phyloP scores from a whole-genome alignment of 2,797 vertebrate species.

The Mormyrops boulengeri region DNA sequence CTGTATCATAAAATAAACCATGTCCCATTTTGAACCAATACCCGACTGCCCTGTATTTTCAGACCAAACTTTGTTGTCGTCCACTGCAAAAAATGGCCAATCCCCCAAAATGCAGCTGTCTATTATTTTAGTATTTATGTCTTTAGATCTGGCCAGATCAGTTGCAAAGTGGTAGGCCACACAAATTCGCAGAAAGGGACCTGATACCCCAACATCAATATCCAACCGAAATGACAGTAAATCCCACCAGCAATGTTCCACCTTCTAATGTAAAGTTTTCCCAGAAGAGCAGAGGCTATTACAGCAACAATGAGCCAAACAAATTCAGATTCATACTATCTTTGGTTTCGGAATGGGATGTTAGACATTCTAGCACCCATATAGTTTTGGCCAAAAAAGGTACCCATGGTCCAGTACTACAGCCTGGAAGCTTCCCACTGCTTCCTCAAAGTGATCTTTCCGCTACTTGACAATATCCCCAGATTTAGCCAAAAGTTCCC shows the following conservation, averaged over 20 bases:
- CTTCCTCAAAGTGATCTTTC: neutral
- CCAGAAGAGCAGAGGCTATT: neutral
- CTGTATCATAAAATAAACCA: neutral
- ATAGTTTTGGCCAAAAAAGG: neutral
- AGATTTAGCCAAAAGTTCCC: neutral
- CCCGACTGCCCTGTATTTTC: neutral
- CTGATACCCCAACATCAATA: neutral
- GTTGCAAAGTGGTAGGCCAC: neutral
- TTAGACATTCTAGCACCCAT: neutral
- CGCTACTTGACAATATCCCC: neutral
- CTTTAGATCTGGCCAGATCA: neutral
- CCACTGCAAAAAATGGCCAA: neutral
- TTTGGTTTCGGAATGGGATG: neutral
- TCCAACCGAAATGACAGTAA: neutral
- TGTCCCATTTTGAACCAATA: neutral
- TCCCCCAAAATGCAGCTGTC: neutral
- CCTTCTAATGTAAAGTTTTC: neutral
- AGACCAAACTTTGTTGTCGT: neutral
- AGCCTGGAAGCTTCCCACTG: neutral
- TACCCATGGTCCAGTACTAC: neutral
- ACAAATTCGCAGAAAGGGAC: neutral
- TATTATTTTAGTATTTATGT: neutral
- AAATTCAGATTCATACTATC: neutral
- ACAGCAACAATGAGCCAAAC: neutral
- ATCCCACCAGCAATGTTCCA: neutral